These are phyloP conservation scores for Oenanthe oenanthe DNA, from an alignment of 2,113 vertebrate species.

Conservation along the genomic window DNA sequence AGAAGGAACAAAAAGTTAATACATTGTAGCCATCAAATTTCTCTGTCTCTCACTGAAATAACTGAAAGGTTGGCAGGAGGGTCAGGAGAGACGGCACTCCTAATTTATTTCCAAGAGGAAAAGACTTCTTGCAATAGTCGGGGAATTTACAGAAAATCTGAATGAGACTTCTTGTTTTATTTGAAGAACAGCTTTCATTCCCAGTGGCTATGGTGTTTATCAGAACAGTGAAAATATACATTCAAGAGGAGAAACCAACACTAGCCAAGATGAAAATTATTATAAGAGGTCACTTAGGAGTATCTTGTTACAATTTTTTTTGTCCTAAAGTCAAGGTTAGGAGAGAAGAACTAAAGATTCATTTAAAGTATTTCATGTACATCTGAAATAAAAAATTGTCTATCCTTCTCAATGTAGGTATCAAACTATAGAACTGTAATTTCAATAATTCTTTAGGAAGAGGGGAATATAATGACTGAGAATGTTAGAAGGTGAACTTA, in stretches of 20 bases:
- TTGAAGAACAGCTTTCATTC: neutral
- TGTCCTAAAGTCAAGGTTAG: slow-evolving; percentile 11
- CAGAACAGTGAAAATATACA: neutral
- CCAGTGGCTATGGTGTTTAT: neutral
- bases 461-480: neutral
- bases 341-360: slow-evolving; percentile 11
- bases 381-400: neutral
- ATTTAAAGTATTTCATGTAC: neutral
- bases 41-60: neutral
- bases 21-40: neutral
- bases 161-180: neutral
- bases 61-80: neutral
- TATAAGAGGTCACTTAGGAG: neutral
- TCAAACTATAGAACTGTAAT: neutral
- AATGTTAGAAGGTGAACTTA: slow-evolving; percentile 17
- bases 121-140: neutral
- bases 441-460: slow-evolving; percentile 15
- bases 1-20: neutral
- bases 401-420: neutral
- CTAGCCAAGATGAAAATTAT: slow-evolving; percentile 19
- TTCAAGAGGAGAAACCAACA: neutral
- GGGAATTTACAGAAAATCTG: neutral
- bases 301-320: neutral
- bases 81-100: neutral
- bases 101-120: neutral